These are phyloP conservation scores for Notiomystis cincta DNA, from an alignment of 2,113 vertebrate genomes.

Conservation along the genomic window DNA sequence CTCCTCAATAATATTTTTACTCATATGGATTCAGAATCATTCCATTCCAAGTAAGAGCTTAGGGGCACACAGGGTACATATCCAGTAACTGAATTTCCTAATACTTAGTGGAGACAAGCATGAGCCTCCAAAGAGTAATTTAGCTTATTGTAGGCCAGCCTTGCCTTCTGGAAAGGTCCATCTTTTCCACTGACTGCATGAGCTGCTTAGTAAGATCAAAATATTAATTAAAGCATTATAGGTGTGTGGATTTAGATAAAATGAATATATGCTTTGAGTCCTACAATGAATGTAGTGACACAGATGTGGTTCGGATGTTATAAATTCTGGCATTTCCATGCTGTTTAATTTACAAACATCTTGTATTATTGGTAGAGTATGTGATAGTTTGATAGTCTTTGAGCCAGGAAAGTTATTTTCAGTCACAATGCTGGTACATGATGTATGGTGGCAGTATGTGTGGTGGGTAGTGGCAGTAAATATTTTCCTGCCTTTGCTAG, in stretches of 20 bases:
- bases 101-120: neutral
- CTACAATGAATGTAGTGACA: neutral
- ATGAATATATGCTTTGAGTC: neutral
- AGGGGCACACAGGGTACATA: neutral
- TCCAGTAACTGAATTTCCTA: neutral
- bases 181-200: neutral
- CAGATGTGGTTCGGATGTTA: neutral
- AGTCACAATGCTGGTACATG: constrained; percentile 11
- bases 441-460: constrained; percentile 16
- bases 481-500: constrained; percentile 51
- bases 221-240: neutral
- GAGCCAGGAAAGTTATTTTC: constrained; percentile 28
- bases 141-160: neutral
- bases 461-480: constrained; percentile 44
- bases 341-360: neutral
- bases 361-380: neutral
- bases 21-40: neutral
- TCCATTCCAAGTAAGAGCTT: neutral
- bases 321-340: neutral
- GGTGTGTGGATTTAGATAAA: neutral
- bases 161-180: neutral
- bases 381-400: neutral
- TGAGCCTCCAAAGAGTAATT: neutral
- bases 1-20: neutral
- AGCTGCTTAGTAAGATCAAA: neutral